phyloP scores from a whole-genome alignment of 2,113 vertebrate species.

The Parus major region DNA sequence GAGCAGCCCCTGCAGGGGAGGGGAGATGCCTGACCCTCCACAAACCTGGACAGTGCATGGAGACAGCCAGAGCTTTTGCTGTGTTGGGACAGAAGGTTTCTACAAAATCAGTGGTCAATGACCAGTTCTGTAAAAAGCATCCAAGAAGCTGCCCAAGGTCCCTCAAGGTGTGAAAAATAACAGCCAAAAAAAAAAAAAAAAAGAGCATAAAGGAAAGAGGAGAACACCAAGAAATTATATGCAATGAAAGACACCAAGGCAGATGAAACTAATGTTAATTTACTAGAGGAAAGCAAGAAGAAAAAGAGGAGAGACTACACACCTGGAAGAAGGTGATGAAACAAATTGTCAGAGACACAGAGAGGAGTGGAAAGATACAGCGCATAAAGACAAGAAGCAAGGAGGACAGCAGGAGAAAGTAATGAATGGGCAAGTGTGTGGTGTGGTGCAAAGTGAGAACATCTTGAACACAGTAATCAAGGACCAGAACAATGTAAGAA shows the following conservation, averaged over 20 bases:
- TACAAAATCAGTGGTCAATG: not conserved
- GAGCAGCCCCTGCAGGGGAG: not conserved
- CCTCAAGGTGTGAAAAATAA: not conserved
- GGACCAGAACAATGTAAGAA: not conserved
- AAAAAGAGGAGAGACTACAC: not conserved
- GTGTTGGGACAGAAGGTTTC: not conserved
- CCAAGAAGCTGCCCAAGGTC: not conserved
- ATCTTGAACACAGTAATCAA: not conserved
- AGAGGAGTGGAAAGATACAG: not conserved
- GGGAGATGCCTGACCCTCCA: not conserved
- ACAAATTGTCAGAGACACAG: not conserved
- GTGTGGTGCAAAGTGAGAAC: not conserved
- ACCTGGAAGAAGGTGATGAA: not conserved
- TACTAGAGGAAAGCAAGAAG: not conserved
- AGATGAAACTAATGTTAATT: not conserved
- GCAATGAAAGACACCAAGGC: not conserved
- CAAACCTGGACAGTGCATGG: no score
- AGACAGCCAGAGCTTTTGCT: not conserved
- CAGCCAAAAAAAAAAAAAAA: not conserved
- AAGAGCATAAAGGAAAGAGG: not conserved
- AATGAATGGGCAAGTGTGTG: not conserved
- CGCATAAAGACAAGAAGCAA: not conserved
- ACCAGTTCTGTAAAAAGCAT: not conserved
- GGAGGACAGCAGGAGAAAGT: not conserved
- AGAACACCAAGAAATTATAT: not conserved